Evolutionary conservation across 64 coral and sea anemone species (phyloP).

Genomic region (Montipora efflorescens): DNA sequence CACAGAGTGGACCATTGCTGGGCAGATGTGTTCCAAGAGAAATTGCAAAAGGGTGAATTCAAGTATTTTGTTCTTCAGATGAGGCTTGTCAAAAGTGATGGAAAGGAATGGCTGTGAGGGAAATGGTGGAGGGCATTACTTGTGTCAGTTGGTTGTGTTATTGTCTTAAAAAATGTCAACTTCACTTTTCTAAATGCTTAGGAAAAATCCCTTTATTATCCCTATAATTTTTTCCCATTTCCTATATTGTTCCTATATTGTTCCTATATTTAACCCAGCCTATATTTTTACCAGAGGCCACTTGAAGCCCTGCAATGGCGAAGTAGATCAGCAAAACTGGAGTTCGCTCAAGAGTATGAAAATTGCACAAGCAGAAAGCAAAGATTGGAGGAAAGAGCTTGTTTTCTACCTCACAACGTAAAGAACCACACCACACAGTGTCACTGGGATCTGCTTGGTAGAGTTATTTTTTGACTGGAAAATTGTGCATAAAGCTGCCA

Average conservation of each 20-base stretch:
- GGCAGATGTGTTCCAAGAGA: background rate
- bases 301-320: background rate
- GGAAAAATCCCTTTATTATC: background rate
- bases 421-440: too few species aligned
- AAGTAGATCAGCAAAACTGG: too few species aligned
- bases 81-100: conserved; percentile 14
- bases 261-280: background rate
- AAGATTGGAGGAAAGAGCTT: too few species aligned
- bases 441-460: too few species aligned
- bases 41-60: conserved; percentile 11
- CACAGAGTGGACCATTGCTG: conserved; percentile 24
- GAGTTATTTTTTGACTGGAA: too few species aligned
- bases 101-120: background rate
- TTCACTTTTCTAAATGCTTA: background rate
- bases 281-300: background rate
- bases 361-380: too few species aligned
- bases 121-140: background rate
- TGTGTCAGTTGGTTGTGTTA: background rate
- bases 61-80: conserved; percentile 58
- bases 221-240: background rate
- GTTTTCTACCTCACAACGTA: too few species aligned
- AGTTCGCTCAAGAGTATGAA: too few species aligned
- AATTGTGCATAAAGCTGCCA: too few species aligned
- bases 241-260: background rate
- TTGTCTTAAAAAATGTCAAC: too few species aligned